phyloP scores from a whole-genome alignment of 2,888 invertebrate species.

The Thymelicus acteon region DNA sequence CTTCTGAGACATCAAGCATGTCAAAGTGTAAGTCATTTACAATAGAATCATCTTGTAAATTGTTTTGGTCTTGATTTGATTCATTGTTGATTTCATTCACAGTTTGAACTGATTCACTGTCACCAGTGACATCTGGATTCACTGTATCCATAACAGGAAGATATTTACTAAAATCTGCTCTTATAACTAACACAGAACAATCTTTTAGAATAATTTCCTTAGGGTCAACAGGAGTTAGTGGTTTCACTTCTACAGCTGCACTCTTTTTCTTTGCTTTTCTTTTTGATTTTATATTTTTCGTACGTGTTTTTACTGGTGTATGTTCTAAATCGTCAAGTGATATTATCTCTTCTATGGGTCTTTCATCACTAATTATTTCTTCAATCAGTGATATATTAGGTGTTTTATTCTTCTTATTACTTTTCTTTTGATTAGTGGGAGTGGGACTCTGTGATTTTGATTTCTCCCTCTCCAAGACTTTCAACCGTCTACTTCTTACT shows the following conservation, averaged over 20 bases:
- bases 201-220: constrained; percentile 54
- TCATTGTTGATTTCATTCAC: too few relatives aligned
- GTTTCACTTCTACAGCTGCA: constrained; percentile 41
- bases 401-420: constrained; percentile 56
- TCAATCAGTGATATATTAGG: constrained; percentile 76
- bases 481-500: constrained; percentile 54
- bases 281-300: constrained; percentile 50
- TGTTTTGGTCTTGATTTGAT: constrained; percentile 16
- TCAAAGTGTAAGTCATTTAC: constrained; percentile 54
- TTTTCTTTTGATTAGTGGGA: constrained; percentile 44
- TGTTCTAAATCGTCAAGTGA: constrained; percentile 69
- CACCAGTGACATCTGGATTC: not conserved
- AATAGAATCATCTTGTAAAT: constrained; percentile 32
- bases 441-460: constrained; percentile 59
- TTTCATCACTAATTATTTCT: constrained; percentile 73
- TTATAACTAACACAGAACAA: constrained; percentile 63
- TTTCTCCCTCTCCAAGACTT: constrained; percentile 49
- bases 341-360: constrained; percentile 75
- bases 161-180: constrained; percentile 59
- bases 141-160: constrained; percentile 34
- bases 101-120: not conserved
- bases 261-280: constrained; percentile 49
- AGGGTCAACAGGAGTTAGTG: constrained; percentile 28
- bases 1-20: constrained; percentile 79
- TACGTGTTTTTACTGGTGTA: constrained; percentile 47